A percentile compares a stretch with the other conserved stretches of the same genome.
Conservation (phyloP, 2,888 invertebrate genomes). For the Mythimna ferrago region DNA sequence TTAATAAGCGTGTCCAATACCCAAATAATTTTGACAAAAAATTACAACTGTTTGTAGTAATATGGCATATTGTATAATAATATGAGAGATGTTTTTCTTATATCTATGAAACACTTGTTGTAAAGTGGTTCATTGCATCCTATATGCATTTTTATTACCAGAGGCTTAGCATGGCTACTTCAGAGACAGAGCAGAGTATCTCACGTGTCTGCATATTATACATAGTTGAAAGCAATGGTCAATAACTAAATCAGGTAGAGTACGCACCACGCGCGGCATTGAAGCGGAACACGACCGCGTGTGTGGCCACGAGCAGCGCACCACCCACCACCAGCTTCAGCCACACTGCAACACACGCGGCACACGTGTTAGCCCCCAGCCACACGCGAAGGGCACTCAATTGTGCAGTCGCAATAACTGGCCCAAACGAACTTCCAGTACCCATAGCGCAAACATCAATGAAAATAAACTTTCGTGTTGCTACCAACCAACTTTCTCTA, state of each 20-base stretch:
- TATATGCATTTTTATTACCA: not conserved
- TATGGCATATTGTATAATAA: no score
- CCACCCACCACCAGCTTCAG: slow-evolving; percentile 96
- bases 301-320: slow-evolving; percentile 95
- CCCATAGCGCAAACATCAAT: slow-evolving; percentile 18
- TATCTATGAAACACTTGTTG: no score
- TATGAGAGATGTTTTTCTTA: no score
- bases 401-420: slow-evolving; percentile 22
- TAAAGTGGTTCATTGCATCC: not conserved
- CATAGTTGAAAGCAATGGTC: slow-evolving; percentile 19
- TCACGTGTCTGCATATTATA: slow-evolving; percentile 1
- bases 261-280: slow-evolving; percentile 93
- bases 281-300: slow-evolving; percentile 95
- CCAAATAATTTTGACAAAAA: not conserved
- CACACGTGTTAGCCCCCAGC: slow-evolving; percentile 53
- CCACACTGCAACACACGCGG: slow-evolving; percentile 94
- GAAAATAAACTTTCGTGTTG: not conserved
- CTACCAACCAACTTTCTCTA: not conserved
- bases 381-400: not conserved
- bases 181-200: not conserved
- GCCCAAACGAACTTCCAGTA: not conserved
- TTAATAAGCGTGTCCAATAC: slow-evolving; percentile 26
- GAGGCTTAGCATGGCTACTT: not conserved
- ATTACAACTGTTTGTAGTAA: no score
- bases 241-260: slow-evolving; percentile 38